phyloP scores from a whole-genome alignment of 2,888 invertebrate genomes.

The Rotaria magnacalcarata region DNA sequence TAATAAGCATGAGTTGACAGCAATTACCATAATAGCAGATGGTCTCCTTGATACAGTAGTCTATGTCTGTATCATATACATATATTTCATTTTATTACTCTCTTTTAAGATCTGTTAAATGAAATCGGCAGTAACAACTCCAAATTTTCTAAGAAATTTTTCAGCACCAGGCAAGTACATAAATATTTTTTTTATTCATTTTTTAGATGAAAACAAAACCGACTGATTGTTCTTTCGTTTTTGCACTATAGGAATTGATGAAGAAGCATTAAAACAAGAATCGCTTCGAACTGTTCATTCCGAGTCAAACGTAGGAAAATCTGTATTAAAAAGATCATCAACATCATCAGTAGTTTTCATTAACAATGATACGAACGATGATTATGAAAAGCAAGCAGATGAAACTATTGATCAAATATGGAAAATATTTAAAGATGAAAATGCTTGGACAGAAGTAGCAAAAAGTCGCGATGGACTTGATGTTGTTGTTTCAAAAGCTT shows the following conservation, averaged over 20 bases:
- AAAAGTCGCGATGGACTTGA: background rate
- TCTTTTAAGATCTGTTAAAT: background rate
- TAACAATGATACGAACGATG: background rate
- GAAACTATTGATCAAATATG: background rate
- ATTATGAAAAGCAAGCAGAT: slow-evolving; percentile 33
- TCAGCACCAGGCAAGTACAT: background rate
- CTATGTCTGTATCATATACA: background rate
- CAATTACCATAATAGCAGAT: background rate
- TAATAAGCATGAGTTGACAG: background rate
- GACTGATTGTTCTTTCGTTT: background rate
- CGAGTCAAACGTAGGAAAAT: background rate
- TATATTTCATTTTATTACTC: background rate
- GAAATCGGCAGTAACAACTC: background rate
- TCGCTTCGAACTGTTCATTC: background rate
- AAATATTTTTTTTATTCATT: background rate
- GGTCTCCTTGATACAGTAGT: background rate
- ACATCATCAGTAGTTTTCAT: background rate
- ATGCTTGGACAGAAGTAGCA: slow-evolving; percentile 19
- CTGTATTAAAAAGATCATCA: background rate
- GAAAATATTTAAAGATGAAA: slow-evolving; percentile 32
- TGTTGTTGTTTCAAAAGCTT: slow-evolving; percentile 36
- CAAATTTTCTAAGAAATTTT: background rate
- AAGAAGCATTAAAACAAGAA: background rate
- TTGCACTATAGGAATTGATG: background rate
- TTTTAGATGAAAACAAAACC: background rate